These are phyloP conservation scores for Pedionomus torquatus DNA, from an alignment of 2,113 vertebrate genomes.

Conservation along the genomic window DNA sequence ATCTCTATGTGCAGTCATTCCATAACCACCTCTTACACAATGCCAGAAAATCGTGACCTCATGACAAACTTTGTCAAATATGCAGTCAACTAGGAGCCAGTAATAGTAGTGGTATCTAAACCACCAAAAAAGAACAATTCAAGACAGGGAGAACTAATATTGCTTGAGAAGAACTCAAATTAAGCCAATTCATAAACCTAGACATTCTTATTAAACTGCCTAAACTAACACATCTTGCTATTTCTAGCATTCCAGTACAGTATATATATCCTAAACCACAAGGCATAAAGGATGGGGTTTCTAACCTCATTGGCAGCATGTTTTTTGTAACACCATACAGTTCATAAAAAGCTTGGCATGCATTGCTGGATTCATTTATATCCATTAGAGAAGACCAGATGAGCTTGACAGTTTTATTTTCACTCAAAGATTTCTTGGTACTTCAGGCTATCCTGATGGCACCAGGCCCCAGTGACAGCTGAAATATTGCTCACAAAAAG, in stretches of 20 bases:
- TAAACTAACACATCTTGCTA: conserved; percentile 56
- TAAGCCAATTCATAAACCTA: conserved; percentile 40
- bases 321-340: conserved; percentile 54
- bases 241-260: conserved; percentile 49
- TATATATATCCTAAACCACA: conserved; percentile 63
- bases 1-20: not conserved
- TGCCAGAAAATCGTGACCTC: not conserved
- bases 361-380: conserved; percentile 54
- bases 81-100: conserved; percentile 49
- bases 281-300: conserved; percentile 53
- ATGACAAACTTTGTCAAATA: conserved; percentile 22
- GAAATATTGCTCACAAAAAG: not conserved
- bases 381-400: conserved; percentile 51
- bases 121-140: conserved; percentile 6
- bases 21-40: not conserved
- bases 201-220: conserved; percentile 47
- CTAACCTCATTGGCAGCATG: conserved; percentile 50
- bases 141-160: conserved; percentile 12
- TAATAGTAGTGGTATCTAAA: conserved; percentile 38
- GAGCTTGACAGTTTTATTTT: conserved; percentile 59
- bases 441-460: conserved; percentile 7
- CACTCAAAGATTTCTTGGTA: not conserved
- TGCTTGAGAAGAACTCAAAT: conserved; percentile 29
- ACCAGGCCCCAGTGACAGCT: not conserved
- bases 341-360: conserved; percentile 54